These are phyloP conservation scores for Coregonus clupeaformis DNA, from an alignment of 2,113 vertebrate genomes.

Conservation along the genomic window DNA sequence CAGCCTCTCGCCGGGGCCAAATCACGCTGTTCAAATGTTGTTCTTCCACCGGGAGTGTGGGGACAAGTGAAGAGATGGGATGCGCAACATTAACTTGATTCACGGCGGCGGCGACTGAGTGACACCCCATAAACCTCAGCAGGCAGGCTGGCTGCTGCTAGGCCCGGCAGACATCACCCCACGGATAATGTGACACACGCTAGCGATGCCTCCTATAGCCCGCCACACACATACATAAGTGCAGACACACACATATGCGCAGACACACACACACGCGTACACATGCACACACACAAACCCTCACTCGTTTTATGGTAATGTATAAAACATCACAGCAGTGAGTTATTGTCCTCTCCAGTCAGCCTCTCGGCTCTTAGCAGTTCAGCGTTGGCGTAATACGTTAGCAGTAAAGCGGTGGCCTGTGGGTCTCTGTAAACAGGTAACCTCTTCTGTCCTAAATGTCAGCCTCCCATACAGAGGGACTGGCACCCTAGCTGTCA, in stretches of 20 bases:
- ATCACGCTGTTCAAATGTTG: constrained; percentile 78
- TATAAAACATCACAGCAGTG: constrained; percentile 35
- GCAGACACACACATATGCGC: constrained; percentile 12
- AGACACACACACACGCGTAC: not conserved
- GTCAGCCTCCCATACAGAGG: constrained; percentile 25
- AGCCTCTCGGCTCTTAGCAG: constrained; percentile 49
- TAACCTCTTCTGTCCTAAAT: constrained; percentile 59
- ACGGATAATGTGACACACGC: constrained; percentile 68
- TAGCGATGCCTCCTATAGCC: constrained; percentile 31
- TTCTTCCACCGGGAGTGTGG: constrained; percentile 72
- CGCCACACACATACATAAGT: constrained; percentile 21
- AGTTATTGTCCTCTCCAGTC: constrained; percentile 51
- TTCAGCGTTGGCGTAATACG: constrained; percentile 44
- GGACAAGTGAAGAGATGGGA: constrained; percentile 73
- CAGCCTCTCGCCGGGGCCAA: constrained; percentile 69
- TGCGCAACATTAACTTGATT: constrained; percentile 78
- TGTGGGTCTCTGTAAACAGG: constrained; percentile 54
- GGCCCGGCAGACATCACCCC: constrained; percentile 61
- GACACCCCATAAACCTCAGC: constrained; percentile 77
- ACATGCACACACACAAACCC: constrained; percentile 5
- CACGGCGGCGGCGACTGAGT: constrained; percentile 69
- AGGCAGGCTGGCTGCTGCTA: constrained; percentile 57
- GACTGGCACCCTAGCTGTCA: not conserved
- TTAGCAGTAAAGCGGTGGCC: constrained; percentile 50
- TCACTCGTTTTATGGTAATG: constrained; percentile 49